Evolutionary conservation across 2,113 vertebrate genomes (phyloP).

Genomic region (Oncorhynchus masou): DNA sequence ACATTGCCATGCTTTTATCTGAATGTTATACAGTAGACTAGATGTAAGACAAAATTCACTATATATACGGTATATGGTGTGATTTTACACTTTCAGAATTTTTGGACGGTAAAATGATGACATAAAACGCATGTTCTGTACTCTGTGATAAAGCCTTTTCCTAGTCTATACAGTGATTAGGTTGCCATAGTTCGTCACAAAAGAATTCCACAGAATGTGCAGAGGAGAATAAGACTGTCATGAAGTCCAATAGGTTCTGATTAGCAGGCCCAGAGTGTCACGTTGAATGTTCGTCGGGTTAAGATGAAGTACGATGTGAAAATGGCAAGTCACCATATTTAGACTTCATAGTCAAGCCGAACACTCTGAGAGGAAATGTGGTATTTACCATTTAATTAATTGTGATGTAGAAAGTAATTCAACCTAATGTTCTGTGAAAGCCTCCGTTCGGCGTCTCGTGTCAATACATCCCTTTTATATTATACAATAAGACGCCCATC

Average conservation of each 20-base stretch:
- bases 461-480: no score
- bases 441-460: no score
- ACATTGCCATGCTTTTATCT: conserved; percentile 1
- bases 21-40: background rate
- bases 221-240: background rate
- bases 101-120: no score
- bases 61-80: background rate
- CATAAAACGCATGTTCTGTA: no score
- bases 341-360: conserved; percentile 54
- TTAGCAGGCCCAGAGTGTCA: conserved; percentile 56
- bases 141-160: no score
- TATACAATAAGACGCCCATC: no score
- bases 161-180: no score
- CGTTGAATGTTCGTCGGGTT: conserved; percentile 48
- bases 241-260: conserved; percentile 35
- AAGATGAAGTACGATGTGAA: conserved; percentile 48
- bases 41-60: background rate
- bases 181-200: no score
- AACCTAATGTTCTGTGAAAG: conserved; percentile 28
- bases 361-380: conserved; percentile 44
- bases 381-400: conserved; percentile 54
- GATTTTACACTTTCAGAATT: no score
- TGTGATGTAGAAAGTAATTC: conserved; percentile 47
- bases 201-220: background rate
- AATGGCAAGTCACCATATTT: conserved; percentile 69